Evolutionary conservation across 2,888 invertebrate species (phyloP), one percentile per base, ranked within the genome.

Genomic region (Orchesellides sinensis): DNA sequence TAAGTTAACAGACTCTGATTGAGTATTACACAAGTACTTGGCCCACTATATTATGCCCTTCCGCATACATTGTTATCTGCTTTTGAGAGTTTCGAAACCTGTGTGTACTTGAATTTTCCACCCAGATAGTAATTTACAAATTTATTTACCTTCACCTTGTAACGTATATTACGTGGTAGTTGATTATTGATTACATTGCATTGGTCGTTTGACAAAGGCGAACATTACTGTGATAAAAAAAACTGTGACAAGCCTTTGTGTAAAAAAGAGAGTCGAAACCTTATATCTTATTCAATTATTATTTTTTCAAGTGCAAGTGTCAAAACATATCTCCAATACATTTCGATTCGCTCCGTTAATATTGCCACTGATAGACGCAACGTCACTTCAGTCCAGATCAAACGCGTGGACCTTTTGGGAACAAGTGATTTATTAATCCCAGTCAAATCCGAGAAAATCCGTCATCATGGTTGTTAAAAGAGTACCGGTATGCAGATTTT

Each of bases 391-490:
- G 61, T 61, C 17, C 32, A 14, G n/a, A 10, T 19, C 54, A 25
- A 25, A 25, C 61, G 4, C n/a, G 61, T 61, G n/a, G 32, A 32
- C 61, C 5, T 19, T 32, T 61, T 61, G 61, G 49, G 63, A 73
- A 59, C n/a, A 45, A 14, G 27, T 45, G 40, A 40, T 40, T 40
- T 40, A 40, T 40, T 40, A 40, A 40, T 40, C 40, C n/a, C 6
- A 4, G 29, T 47, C 6, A 19, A 61, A 61, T 61, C 29, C 19
- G 2, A 61, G 17, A 61, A 40, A n/a, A 61, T 4, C 19, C 14
- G 12, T 35, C 61, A 70, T 32, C 68, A 83, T 83, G 83, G 83
- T 83, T 45, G 74, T 83, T 23, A 83, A 83, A 32, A 83, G 83
- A 79, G 69, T 79, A 79, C 83, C 78, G 83, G 83, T 83, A 83